Base-by-base conservation (phyloP, 92 coral and sea anemone genomes). In the Heteractis magnifica region DNA sequence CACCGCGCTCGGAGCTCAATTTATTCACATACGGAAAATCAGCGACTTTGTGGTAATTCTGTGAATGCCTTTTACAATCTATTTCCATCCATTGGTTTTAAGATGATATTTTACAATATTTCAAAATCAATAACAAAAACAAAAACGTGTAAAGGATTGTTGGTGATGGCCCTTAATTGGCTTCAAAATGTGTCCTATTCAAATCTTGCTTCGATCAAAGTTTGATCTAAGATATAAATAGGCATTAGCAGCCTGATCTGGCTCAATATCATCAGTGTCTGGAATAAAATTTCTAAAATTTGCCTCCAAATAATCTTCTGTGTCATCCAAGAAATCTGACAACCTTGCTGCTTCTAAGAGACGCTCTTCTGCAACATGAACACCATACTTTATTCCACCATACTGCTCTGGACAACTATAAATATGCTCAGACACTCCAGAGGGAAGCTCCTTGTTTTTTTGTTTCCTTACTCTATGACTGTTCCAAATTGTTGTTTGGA, bases 221-320 rank as follows among this genome's bases (percentile, higher is more conserved):
- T 88, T 60, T 60, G 78, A 56, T 70, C 84, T 88, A 51, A 88
- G 49, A 79, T 83, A 87, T 14, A 86, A 52, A 52, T 75, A 83
- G 52, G 87, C 87, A 87, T 87, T 72, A 10, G 83, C 74, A 56
- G 90, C 87, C 49, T 87, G 86, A 21, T 52, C 77, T 9, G 92
- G 89, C 82, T 82, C 84, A 21, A 89, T 82, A 68, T 89, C 84
- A 85, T 89, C 89, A 71, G 92, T 85, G 83, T 81, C 71, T 65
- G 83, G 88, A 48, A 88, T 77, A n/a, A n/a, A n/a, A n/a, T 18
- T 79, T 34, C 86, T 92, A 72, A 86, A 83, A 53, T 49, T 51
- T 60, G 77, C 51, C 71, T 76, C 82, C 34, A 89, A 86, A 76
- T 72, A 91, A 70, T 86, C 90, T 78, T 91, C 92, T 55, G 90